Base-by-base conservation (phyloP, 2,888 invertebrate species). In the Marasmarcha lunaedactyla region DNA sequence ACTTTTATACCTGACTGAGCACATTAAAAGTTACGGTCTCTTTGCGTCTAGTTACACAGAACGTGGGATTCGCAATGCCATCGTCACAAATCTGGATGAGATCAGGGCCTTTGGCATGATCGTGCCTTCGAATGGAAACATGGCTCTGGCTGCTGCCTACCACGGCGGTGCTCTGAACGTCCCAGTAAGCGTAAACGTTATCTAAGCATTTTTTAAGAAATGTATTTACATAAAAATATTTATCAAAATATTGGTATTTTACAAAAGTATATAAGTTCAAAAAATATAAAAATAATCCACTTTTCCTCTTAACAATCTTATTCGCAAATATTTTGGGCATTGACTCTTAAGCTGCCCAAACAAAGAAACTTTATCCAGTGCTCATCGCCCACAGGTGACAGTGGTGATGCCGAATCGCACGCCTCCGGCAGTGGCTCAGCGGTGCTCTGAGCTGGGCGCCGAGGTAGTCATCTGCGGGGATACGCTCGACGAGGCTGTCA, bases 71-170 rank as follows among this genome's bases (percentile, higher is more conserved):
- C 66, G 79, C 11, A 81, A 81, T 46, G 66, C 69, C 1, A 52
- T 84, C 33, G 40, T 76, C 20, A 56, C 61, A 3, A 56, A 54
- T 38, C 53, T 57, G 1, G 58, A 63, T 1, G 65, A 72, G 15
- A 51, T 49, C 15, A 42, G 46, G 12, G 49, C 55, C n/a, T 57
- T 56, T 30, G 84, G 84, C 15, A 63, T 74, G 7, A 66, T 85
- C 15, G 72, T 81, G 14, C 73, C 84, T 1, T 84, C 84, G 0
- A 66, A 55, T 15, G 83, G 74, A 7, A 72, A 81, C 46, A 66
- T 72, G 59, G 84, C 77, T 1, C 49, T 77, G 15, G 79, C 63
- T 2, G 70, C 83, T 3, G 78, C 83, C 7, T 85, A 83, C 48
- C 84, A 85, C 41, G 79, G 79, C 1, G 51, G 59, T 2, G 44